Conservation (phyloP, 2,797 vertebrate species). For the Falco cherrug region DNA sequence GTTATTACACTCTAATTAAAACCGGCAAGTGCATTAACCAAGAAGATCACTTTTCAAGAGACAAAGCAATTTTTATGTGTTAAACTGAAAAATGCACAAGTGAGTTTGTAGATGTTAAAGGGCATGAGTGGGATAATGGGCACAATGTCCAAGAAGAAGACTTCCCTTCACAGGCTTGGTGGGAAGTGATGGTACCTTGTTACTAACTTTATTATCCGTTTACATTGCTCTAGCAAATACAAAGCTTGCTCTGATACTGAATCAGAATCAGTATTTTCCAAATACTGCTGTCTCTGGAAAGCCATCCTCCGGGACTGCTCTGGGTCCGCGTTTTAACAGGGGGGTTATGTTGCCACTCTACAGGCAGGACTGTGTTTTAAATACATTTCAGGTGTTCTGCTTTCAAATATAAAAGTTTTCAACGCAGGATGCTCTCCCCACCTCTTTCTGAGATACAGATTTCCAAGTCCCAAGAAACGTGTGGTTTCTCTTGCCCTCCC, state of each 20-base stretch:
- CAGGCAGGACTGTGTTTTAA: not conserved
- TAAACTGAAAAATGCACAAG: not conserved
- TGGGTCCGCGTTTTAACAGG: not conserved
- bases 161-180: not conserved
- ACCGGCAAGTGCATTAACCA: not conserved
- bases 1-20: not conserved
- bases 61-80: not conserved
- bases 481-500: not conserved
- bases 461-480: not conserved
- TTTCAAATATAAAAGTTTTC: not conserved
- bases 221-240: not conserved
- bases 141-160: not conserved
- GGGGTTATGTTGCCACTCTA: not conserved
- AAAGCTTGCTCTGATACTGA: not conserved
- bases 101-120: not conserved
- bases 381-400: not conserved
- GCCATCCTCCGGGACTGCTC: not conserved
- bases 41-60: not conserved
- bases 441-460: not conserved
- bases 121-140: not conserved
- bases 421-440: not conserved
- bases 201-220: not conserved
- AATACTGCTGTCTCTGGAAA: not conserved
- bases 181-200: not conserved
- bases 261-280: not conserved